Evolutionary conservation across 2,888 invertebrate species (phyloP).

Genomic region (Papilio demoleus): DNA sequence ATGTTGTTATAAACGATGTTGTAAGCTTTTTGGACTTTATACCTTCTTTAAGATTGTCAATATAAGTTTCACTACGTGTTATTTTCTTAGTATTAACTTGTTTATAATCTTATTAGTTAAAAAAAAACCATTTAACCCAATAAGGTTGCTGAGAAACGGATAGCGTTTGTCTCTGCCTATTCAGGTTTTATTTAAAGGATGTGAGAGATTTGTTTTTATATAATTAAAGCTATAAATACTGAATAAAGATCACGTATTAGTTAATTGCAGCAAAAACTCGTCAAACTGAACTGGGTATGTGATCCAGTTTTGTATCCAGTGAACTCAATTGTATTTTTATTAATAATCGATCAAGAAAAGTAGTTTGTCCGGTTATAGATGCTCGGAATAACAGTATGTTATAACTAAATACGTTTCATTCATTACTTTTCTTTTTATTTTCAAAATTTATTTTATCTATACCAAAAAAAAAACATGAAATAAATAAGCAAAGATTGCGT

Average conservation of each 20-base stretch:
- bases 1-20: too few species aligned
- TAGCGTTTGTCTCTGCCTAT: conserved; percentile 9
- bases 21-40: too few species aligned
- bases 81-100: conserved; percentile 6
- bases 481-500: too few species aligned
- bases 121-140: conserved; percentile 4
- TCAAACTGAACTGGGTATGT: not conserved
- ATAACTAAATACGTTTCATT: conserved; percentile 6
- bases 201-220: conserved; percentile 17
- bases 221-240: conserved; percentile 9
- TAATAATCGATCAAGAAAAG: conserved; percentile 11
- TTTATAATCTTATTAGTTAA: not conserved
- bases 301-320: conserved; percentile 13
- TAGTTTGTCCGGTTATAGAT: conserved; percentile 13
- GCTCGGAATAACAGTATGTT: conserved; percentile 1
- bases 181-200: conserved; percentile 11
- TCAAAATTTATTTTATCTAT: too few species aligned
- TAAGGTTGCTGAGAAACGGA: conserved; percentile 19
- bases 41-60: too few species aligned
- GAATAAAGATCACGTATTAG: conserved; percentile 13
- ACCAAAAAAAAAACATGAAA: too few species aligned
- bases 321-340: not conserved
- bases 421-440: not conserved
- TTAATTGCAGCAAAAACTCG: conserved; percentile 17
- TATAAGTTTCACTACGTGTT: not conserved